Evolutionary conservation across 2,888 invertebrate genomes (phyloP), one percentile per base, ranked within the genome.

Genomic region (Scrobipalpa costella): DNA sequence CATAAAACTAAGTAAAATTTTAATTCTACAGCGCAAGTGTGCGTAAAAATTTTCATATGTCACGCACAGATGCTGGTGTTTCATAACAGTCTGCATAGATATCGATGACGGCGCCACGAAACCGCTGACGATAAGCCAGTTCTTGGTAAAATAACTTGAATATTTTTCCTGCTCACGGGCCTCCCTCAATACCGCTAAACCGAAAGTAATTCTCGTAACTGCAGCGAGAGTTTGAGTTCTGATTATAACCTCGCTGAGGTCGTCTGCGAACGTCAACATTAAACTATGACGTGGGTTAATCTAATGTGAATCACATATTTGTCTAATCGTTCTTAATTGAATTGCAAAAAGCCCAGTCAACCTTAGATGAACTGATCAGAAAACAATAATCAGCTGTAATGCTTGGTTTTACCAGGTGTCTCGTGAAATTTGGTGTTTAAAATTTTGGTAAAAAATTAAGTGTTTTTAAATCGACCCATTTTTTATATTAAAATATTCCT

Each of bases 121-220:
- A 61, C 61, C 50, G 61, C 61, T 49, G 61, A 61, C 47, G 61
- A 33, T 34, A 34, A 49, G 21, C 15, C 13, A 61, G 21, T 61
- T 61, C 61, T 49, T 36, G 38, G 50, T 61, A 61, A 19, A 69
- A 65, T 70, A 62, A 55, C 50, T 62, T 57, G 60, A 47, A 66
- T 63, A 71, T 84, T 84, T 55, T 85, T 84, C 84, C 86, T 87
- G 76, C 74, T 73, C 65, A 69, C 69, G 80, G 81, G 75, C 73
- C 79, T 82, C 72, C 75, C 79, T 80, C 72, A 75, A 75, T 76
- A 76, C 78, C 73, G 71, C 67, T 74, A 72, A 82, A 79, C 80
- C 72, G 86, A 88, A 88, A 87, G 85, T 80, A 68, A 70, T 90
- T 90, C 90, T 78, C 80, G 90, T 86, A 88, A 74, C 71, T 71